Base-by-base conservation (phyloP, 2,888 invertebrate species). In the Torymus aiolomorphi region DNA sequence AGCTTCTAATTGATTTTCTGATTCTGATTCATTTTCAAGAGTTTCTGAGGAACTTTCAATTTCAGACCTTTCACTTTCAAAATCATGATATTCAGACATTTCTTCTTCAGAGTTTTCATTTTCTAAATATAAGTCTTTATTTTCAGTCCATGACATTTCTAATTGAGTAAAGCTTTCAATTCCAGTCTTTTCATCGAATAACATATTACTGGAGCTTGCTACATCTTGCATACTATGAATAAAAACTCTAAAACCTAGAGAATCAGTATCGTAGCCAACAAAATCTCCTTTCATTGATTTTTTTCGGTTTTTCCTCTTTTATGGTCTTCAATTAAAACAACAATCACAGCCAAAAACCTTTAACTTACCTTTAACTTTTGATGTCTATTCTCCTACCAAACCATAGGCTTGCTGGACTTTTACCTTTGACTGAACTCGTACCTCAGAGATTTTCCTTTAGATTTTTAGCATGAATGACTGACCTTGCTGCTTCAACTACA, bases 401-500 rank as follows among this genome's bases (percentile, higher is more conserved):
- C 82, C 82, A 82, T 42, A 82, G 59, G 51, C 80, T 76, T 2
- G 80, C 80, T 70, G 76, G 80, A 11, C 51, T 76, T 56, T 81
- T 83, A 11, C 76, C 71, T 18, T 65, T 59, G 12, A 73, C 76
- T 59, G 63, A 51, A 18, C 73, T 73, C 13, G 63, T 73, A 11
- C 81, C n/a, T n/a, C n/a, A n/a, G n/a, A n/a, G n/a, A n/a, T n/a
- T n/a, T n/a, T n/a, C n/a, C n/a, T 65, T 52, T 31, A 80, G 20
- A 31, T 71, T 49, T 66, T 63, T n/a, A 2, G 63, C 71, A 31
- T 73, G 62, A 52, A 85, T 80, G 16, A 66, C 82, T 18, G 86
- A 81, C 62, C 86, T 82, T 14, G 86, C 86, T 74, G 85, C 82
- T 78, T 87, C 86, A 14, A 85, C 84, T 49, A 87, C 78, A 16